Evolutionary conservation across 2,113 vertebrate genomes (phyloP).

Genomic region (Lichenostomus cassidix): DNA sequence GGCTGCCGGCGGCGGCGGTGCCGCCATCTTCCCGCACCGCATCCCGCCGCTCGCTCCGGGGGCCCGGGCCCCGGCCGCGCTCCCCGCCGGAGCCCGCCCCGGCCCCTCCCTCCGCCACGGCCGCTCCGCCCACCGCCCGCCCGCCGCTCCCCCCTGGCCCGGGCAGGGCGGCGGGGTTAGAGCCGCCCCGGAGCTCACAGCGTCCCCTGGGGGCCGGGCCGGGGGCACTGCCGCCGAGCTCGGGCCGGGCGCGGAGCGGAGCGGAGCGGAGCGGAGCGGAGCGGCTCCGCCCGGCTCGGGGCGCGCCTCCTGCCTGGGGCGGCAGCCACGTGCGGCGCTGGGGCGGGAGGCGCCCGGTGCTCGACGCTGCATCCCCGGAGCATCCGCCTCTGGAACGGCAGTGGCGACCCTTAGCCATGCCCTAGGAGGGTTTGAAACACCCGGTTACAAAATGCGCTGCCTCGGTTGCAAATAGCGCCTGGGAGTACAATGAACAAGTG

Average conservation of each 20-base stretch:
- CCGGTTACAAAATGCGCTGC: not conserved
- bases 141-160: not conserved
- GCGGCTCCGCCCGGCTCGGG: not conserved
- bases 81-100: no score
- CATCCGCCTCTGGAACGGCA: fast-evolving
- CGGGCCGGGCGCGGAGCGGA: no score
- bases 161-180: not conserved
- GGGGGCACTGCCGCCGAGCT: no score
- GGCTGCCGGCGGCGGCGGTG: no score
- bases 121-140: not conserved
- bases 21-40: no score
- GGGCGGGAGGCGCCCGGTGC: fast-evolving
- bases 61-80: no score
- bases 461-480: fast-evolving
- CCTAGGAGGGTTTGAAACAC: fast-evolving
- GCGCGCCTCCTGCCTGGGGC: not conserved
- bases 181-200: fast-evolving
- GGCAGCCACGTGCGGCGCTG: fast-evolving
- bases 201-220: fast-evolving
- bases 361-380: not conserved
- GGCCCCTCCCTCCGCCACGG: no score
- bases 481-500: fast-evolving
- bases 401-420: fast-evolving
- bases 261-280: no score
- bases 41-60: no score